Evolutionary conservation across 2,888 invertebrate species (phyloP), one percentile per base, ranked within the genome.

Genomic region (Thalpophila matura): DNA sequence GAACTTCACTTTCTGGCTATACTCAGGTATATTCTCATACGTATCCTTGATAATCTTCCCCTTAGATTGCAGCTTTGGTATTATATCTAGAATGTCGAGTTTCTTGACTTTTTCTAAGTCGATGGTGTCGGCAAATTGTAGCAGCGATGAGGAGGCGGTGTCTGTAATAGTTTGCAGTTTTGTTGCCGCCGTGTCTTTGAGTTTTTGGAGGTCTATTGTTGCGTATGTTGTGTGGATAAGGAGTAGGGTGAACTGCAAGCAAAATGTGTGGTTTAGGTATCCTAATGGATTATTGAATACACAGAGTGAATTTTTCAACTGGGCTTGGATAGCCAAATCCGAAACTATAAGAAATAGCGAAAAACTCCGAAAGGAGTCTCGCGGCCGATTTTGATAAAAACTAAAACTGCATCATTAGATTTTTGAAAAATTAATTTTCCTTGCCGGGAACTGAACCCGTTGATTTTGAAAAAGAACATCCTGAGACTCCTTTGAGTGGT

Each of bases 121-220:
- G 9, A 90, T 87, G 2, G 78, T 86, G 53, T 87, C 83, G 0
- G 81, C 78, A 0, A 89, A 65, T 18, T 86, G 80, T 38, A 86
- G 70, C 3, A 88, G 18, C 1, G 84, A 81, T 1, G 70, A 74
- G 0, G 88, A 77, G 0, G 91, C 89, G 6, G 85, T 69, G 16
- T 79, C 77, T 4, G 75, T 55, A 0, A 87, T 31, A 35, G 76
- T 73, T 47, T 86, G 82, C 0, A 89, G 55, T 40, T 85, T 83
- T 2, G 70, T 81, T 3, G 88, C 83, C 0, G 91, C 89, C 24
- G 86, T 86, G 18, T 89, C 86, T 57, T 86, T 88, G 1, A 93
- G 57, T 38, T 86, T 85, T 20, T 90, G 78, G 0, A 92, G 56
- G 60, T 63, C 63, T 38, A 91, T 68, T 10, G 91, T 91, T 1